A percentile compares a stretch with the other conserved stretches of the same genome.
These are phyloP conservation scores for Melangyna quadrimaculata DNA, from an alignment of 2,888 invertebrate genomes.

Conservation along the genomic window DNA sequence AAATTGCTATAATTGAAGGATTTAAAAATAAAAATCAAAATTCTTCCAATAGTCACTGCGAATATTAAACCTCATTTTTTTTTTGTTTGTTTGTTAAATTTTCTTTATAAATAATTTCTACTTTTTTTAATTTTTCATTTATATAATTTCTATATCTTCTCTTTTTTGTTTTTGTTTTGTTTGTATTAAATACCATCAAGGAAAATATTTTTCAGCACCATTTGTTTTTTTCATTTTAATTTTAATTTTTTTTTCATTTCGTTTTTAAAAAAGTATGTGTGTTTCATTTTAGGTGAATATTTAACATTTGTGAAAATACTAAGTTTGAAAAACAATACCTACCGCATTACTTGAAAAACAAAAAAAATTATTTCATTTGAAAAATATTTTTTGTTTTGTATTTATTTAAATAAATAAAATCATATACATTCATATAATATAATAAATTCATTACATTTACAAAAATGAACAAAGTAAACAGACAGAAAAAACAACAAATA, in stretches of 20 bases:
- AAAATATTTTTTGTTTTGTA: slow-evolving; percentile 51
- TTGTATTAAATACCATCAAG: slow-evolving; percentile 62
- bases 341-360: slow-evolving; percentile 60
- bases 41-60: slow-evolving; percentile 40
- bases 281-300: slow-evolving; percentile 37
- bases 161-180: slow-evolving; percentile 31
- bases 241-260: neutral
- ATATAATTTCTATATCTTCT: slow-evolving; percentile 56
- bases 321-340: slow-evolving; percentile 49
- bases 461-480: slow-evolving; percentile 28
- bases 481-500: slow-evolving; percentile 19
- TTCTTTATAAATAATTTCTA: slow-evolving; percentile 63
- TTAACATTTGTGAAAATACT: slow-evolving; percentile 12
- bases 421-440: too few relatives aligned
- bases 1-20: neutral
- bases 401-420: slow-evolving; percentile 68
- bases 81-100: slow-evolving; percentile 18
- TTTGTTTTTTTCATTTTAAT: slow-evolving; percentile 65
- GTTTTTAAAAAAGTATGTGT: slow-evolving; percentile 21
- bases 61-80: slow-evolving; percentile 40
- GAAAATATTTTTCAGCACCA: slow-evolving; percentile 71
- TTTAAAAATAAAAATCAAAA: neutral
- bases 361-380: slow-evolving; percentile 34
- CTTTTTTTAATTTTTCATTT: slow-evolving; percentile 47
- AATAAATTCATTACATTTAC: slow-evolving; percentile 10